phyloP scores from a whole-genome alignment of 2,797 vertebrate genomes.

The Eospalax fontanierii region DNA sequence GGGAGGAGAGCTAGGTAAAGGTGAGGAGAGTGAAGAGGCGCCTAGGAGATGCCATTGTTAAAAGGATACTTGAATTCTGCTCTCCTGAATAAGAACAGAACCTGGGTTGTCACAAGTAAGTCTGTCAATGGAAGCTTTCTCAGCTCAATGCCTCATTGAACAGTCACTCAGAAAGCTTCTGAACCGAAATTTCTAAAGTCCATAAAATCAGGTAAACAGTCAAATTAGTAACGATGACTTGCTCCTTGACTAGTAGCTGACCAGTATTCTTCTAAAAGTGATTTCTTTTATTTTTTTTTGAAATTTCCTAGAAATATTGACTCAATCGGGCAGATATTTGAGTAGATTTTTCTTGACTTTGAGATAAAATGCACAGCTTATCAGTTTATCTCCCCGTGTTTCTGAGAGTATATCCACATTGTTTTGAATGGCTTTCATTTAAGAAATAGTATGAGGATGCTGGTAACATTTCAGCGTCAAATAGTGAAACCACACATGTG shows the following conservation, averaged over 20 bases:
- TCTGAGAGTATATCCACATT: conserved; percentile 47
- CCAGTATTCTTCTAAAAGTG: background rate
- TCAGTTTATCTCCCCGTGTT: background rate
- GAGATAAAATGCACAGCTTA: too few species aligned
- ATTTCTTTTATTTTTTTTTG: conserved; percentile 32
- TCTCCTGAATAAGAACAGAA: background rate
- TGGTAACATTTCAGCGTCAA: background rate
- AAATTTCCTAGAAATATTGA: background rate
- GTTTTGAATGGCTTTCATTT: conserved; percentile 45
- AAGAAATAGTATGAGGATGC: background rate
- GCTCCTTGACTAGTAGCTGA: background rate
- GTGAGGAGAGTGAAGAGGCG: background rate
- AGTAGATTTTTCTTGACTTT: conserved; percentile 11
- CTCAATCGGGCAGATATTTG: background rate
- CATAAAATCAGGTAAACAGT: background rate
- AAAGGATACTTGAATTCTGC: background rate
- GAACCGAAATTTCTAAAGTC: background rate
- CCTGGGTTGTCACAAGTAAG: background rate
- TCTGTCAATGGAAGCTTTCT: background rate
- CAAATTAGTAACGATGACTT: background rate
- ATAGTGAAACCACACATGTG: background rate
- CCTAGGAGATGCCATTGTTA: background rate
- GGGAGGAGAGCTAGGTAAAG: background rate
- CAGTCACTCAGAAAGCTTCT: background rate
- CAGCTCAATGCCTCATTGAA: background rate